These are phyloP conservation scores for Pyrrhura leucotis DNA, from an alignment of 2,797 vertebrate genomes.

Conservation along the genomic window DNA sequence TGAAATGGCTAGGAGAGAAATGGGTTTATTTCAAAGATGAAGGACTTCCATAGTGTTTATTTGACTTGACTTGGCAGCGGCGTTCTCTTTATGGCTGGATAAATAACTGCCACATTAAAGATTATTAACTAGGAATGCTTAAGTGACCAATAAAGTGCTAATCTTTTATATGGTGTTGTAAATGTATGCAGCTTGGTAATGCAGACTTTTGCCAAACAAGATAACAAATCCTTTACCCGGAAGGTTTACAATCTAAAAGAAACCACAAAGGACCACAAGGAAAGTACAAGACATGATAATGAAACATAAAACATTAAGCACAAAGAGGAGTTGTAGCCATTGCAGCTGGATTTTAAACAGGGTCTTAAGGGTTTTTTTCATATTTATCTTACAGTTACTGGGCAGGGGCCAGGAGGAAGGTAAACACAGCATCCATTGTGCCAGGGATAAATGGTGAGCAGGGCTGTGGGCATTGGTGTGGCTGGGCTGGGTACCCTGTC, in stretches of 20 bases:
- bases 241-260: neutral
- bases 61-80: slow-evolving; percentile 13
- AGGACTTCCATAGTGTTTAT: neutral
- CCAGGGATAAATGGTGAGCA: too few relatives aligned
- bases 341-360: neutral
- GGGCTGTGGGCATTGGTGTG: rapidly evolving
- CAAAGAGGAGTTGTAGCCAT: neutral
- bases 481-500: neutral
- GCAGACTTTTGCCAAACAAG: slow-evolving; percentile 28
- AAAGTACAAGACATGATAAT: neutral
- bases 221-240: neutral
- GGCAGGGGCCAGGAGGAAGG: neutral
- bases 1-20: neutral
- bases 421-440: rapidly evolving
- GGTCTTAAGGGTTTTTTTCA: neutral
- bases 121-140: slow-evolving; percentile 34
- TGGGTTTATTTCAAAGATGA: neutral
- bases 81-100: neutral
- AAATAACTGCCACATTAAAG: slow-evolving; percentile 44
- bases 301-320: neutral
- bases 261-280: neutral
- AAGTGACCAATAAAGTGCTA: slow-evolving; percentile 56
- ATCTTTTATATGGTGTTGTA: slow-evolving; percentile 45
- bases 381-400: neutral
- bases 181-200: neutral